A percentile compares a stretch with the other conserved stretches of the same genome.
phyloP scores from a whole-genome alignment of 2,113 vertebrate genomes.

The Microcebus ravelobensis region DNA sequence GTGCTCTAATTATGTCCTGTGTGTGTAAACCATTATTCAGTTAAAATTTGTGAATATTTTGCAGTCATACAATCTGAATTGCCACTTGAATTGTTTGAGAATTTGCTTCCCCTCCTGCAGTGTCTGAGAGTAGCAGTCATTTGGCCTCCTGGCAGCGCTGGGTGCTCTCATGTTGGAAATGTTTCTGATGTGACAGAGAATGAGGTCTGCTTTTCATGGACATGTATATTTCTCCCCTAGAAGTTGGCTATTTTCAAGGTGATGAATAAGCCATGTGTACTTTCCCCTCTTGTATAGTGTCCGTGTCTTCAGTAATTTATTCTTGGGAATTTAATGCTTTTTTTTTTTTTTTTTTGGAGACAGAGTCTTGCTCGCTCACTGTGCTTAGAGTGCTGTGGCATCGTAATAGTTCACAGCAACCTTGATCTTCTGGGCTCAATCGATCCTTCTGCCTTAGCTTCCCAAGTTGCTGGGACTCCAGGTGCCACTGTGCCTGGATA shows the following conservation, averaged over 20 bases:
- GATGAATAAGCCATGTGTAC: no score
- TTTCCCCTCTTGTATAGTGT: neutral
- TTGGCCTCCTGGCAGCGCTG: no score
- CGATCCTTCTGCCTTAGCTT: no score
- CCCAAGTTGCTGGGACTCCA: no score
- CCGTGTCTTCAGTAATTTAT: neutral
- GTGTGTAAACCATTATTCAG: neutral
- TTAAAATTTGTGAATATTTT: neutral
- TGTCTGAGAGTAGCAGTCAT: neutral
- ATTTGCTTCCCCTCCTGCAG: neutral
- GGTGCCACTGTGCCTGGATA: no score
- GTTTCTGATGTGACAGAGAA: neutral
- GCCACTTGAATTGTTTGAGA: neutral
- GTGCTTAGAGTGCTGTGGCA: no score
- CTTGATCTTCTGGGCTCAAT: no score
- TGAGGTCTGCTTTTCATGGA: neutral
- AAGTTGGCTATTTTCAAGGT: neutral
- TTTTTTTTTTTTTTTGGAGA: no score
- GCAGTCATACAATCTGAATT: neutral
- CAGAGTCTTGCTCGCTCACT: no score
- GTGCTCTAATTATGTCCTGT: neutral
- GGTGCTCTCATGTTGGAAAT: neutral
- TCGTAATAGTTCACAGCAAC: no score
- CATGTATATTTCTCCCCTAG: neutral
- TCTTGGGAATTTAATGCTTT: neutral